phyloP scores from a whole-genome alignment of 2,113 vertebrate genomes.

The Gopherus evgoodei region DNA sequence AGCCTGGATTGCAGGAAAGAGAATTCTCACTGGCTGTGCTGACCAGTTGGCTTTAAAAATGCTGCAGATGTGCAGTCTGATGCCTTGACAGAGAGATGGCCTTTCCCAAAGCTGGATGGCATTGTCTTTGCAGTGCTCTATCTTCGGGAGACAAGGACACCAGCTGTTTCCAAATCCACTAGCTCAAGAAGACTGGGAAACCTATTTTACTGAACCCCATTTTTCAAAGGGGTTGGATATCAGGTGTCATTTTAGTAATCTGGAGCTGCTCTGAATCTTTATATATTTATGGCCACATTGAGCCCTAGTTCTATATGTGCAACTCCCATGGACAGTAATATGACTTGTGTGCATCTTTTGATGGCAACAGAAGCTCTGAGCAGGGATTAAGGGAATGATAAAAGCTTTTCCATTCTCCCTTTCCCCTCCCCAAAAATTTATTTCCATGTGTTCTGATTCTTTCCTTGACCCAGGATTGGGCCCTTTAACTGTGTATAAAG shows the following conservation, averaged over 20 bases:
- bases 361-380: not conserved
- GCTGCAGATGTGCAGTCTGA: not conserved
- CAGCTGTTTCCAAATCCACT: not conserved
- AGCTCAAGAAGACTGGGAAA: not conserved
- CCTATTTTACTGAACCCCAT: not conserved
- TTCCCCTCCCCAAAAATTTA: not conserved
- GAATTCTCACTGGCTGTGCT: not conserved
- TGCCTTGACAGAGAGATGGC: not conserved
- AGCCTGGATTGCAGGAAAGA: not conserved
- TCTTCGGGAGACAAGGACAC: not conserved
- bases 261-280: not conserved
- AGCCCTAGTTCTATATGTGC: not conserved
- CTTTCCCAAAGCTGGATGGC: not conserved
- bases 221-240: not conserved
- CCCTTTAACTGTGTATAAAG: not conserved
- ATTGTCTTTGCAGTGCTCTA: not conserved
- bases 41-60: not conserved
- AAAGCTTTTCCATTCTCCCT: not conserved
- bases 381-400: not conserved
- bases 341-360: not conserved
- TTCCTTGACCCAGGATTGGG: not conserved
- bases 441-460: not conserved
- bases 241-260: not conserved
- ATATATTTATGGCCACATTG: not conserved
- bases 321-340: not conserved